Conservation (phyloP, 2,888 invertebrate genomes). For the Lycia hirtaria region DNA sequence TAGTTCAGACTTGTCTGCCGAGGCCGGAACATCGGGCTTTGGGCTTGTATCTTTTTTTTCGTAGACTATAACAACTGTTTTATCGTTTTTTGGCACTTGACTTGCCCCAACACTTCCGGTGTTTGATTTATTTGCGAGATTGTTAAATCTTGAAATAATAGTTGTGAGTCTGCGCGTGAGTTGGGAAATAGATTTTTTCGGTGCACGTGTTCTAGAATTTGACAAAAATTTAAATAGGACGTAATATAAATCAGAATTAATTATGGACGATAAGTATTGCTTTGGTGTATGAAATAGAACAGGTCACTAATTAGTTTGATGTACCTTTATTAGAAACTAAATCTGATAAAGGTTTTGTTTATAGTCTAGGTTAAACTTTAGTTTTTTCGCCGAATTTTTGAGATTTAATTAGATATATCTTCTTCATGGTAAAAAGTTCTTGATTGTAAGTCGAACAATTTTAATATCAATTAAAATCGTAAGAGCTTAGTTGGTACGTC, state of each 20-base stretch:
- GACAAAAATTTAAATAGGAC: slow-evolving; percentile 33
- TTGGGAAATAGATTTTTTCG: slow-evolving; percentile 34
- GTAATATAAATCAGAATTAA: slow-evolving; percentile 29
- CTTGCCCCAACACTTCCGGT: slow-evolving; percentile 41
- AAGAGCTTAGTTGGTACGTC: slow-evolving; percentile 19
- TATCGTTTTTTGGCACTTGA: slow-evolving; percentile 63
- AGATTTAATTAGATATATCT: no score
- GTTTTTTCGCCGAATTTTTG: no score
- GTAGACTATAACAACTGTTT: slow-evolving; percentile 40
- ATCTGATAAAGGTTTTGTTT: background rate
- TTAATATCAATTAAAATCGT: slow-evolving; percentile 23
- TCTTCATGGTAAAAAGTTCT: no score
- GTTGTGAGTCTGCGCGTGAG: slow-evolving; percentile 13
- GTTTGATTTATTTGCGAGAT: slow-evolving; percentile 41
- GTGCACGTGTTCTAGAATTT: slow-evolving; percentile 35
- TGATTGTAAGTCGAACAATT: no score
- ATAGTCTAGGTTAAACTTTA: background rate
- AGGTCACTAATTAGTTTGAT: slow-evolving; percentile 20
- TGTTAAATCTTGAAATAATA: slow-evolving; percentile 37
- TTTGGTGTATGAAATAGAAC: slow-evolving; percentile 12
- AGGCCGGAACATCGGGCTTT: slow-evolving; percentile 23
- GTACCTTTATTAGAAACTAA: background rate
- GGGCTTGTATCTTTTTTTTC: slow-evolving; percentile 26
- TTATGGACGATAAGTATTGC: slow-evolving; percentile 13
- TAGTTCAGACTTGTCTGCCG: slow-evolving; percentile 69